Conservation (phyloP, 2,113 vertebrate genomes). For the Procapra przewalskii region DNA sequence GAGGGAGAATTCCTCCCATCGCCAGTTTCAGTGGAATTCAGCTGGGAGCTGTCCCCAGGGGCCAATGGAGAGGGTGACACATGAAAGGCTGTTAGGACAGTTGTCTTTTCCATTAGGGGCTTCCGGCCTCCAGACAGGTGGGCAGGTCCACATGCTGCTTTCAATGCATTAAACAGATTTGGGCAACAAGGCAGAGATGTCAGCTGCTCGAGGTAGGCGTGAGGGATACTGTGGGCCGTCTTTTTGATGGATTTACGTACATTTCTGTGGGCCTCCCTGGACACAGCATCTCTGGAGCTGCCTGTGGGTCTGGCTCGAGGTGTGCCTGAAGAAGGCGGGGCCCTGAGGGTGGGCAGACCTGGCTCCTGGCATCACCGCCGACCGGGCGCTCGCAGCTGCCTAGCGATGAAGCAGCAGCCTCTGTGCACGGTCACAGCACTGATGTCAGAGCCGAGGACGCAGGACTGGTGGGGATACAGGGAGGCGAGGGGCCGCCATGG, state of each 20-base stretch:
- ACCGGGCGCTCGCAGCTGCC: accelerated
- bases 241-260: neutral
- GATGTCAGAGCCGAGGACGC: neutral
- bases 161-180: neutral
- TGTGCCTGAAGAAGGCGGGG: neutral
- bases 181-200: neutral
- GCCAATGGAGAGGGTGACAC: accelerated
- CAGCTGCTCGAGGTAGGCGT: neutral
- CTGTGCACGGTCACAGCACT: accelerated
- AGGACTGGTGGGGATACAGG: accelerated
- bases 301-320: neutral
- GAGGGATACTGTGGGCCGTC: neutral
- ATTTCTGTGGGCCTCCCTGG: neutral
- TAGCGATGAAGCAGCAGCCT: accelerated
- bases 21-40: neutral
- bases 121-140: neutral
- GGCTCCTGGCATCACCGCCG: accelerated
- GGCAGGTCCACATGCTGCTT: neutral
- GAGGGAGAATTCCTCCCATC: accelerated
- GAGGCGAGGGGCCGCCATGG: accelerated
- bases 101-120: neutral
- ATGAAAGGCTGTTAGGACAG: accelerated
- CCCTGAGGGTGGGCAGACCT: neutral
- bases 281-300: neutral
- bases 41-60: accelerated